Conservation (phyloP, 1,140 invertebrate genomes). For the Drosophila burlai region DNA sequence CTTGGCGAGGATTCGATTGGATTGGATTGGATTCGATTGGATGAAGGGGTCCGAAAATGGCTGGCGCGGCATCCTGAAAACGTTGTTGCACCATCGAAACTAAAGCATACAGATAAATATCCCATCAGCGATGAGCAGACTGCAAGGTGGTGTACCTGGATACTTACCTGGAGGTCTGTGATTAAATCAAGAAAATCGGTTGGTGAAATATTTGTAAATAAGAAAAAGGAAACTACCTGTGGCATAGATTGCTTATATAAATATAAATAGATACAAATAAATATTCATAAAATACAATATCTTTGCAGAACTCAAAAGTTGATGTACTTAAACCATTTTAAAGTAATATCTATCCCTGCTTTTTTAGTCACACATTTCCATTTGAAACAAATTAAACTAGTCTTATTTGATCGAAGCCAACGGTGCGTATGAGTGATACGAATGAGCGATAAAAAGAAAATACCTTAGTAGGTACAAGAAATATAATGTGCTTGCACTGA, state of each 20-base stretch:
- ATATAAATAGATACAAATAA: not conserved
- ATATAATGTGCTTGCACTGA: not conserved
- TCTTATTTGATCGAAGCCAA: not conserved
- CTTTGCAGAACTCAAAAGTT: too few species aligned
- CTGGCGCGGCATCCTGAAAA: slow-evolving; percentile 15
- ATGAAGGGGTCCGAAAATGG: slow-evolving; percentile 6
- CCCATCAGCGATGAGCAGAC: slow-evolving; percentile 3
- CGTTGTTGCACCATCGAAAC: slow-evolving; percentile 26
- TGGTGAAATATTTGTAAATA: not conserved
- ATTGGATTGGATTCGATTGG: slow-evolving; percentile 2
- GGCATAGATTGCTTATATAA: too few species aligned
- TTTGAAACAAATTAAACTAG: not conserved
- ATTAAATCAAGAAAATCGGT: not conserved
- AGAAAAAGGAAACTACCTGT: too few species aligned
- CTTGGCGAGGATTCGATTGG: slow-evolving; percentile 16
- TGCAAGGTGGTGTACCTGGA: not conserved
- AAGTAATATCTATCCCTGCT: not conserved
- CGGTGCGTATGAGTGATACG: slow-evolving; percentile 4
- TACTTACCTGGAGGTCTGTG: not conserved
- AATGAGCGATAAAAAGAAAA: not conserved
- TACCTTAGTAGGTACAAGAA: not conserved
- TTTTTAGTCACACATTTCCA: not conserved
- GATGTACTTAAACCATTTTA: too few species aligned
- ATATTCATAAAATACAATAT: not conserved
- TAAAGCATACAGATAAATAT: slow-evolving; percentile 6